A percentile compares a stretch with the other conserved stretches of the same genome.
phyloP scores from a whole-genome alignment of 1,140 invertebrate species.

The Drosophila punjabiensis region DNA sequence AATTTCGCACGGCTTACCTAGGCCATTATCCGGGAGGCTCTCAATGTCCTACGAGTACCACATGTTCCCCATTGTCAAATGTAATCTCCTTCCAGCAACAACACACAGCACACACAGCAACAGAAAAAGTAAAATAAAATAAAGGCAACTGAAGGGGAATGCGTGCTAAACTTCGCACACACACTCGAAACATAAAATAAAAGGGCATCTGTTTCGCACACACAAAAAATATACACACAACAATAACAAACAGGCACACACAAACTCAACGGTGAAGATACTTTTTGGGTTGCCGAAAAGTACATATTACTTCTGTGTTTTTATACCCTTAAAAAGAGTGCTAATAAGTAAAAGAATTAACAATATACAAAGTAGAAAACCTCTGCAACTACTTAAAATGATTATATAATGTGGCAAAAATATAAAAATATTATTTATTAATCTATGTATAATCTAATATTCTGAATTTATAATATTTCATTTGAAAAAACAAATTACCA shows the following conservation, averaged over 20 bases:
- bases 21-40: constrained; percentile 36
- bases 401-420: neutral
- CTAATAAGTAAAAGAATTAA: neutral
- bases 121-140: constrained; percentile 10
- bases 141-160: constrained; percentile 18
- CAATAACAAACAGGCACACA: constrained; percentile 45
- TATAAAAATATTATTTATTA: too few relatives aligned
- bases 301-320: constrained; percentile 36
- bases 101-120: neutral
- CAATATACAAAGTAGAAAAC: neutral
- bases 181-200: constrained; percentile 47
- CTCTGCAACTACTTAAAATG: constrained; percentile 14
- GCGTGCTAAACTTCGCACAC: constrained; percentile 54
- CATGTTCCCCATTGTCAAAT: constrained; percentile 61
- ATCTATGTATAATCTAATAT: too few relatives aligned
- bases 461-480: too few relatives aligned
- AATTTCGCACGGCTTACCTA: constrained; percentile 54
- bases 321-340: neutral
- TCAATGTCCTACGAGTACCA: constrained; percentile 34
- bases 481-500: too few relatives aligned
- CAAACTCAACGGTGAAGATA: constrained; percentile 54
- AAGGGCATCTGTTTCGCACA: constrained; percentile 65
- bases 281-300: constrained; percentile 67
- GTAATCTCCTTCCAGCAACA: constrained; percentile 48
- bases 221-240: constrained; percentile 43